Percentiles rank a stretch among this genome's conserved stretches.
Conservation (phyloP, 2,797 vertebrate species). For the Betta splendens region DNA sequence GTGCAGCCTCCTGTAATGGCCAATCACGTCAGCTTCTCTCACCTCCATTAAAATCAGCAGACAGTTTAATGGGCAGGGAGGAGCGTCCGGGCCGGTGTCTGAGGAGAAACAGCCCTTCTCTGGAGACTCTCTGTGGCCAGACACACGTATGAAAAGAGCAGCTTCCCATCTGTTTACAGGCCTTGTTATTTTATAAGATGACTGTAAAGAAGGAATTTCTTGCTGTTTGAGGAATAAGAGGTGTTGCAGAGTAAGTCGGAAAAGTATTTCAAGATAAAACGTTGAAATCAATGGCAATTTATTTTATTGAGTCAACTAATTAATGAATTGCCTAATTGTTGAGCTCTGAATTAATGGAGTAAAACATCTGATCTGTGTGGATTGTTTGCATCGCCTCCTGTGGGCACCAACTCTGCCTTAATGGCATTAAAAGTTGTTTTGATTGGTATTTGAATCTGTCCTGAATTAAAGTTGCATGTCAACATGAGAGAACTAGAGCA, state of each 20-base stretch:
- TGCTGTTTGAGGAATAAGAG: too few species aligned
- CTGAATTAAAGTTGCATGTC: slow-evolving; percentile 2
- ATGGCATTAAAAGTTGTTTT: slow-evolving; percentile 13
- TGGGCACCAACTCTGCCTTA: neutral
- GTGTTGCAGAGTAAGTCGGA: too few species aligned
- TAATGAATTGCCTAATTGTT: neutral
- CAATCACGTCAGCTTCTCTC: slow-evolving; percentile 69
- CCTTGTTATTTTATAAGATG: slow-evolving; percentile 30
- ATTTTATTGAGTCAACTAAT: neutral
- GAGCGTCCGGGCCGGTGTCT: slow-evolving; percentile 60
- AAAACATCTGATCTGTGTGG: slow-evolving; percentile 4
- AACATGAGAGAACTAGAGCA: slow-evolving; percentile 7
- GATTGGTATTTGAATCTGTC: slow-evolving; percentile 2
- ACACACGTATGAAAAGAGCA: slow-evolving; percentile 37
- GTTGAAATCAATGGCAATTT: neutral
- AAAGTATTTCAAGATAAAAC: too few species aligned
- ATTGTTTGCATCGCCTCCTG: neutral
- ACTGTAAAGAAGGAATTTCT: slow-evolving; percentile 18
- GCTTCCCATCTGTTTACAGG: slow-evolving; percentile 10
- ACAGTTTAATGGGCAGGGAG: slow-evolving; percentile 72
- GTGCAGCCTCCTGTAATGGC: slow-evolving; percentile 57
- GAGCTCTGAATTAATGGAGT: slow-evolving; percentile 9
- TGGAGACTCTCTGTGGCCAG: slow-evolving; percentile 32
- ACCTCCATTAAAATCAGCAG: slow-evolving; percentile 71
- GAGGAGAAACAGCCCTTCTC: slow-evolving; percentile 41